Base-by-base conservation (phyloP, 2,113 vertebrate species). In the Epinephelus cyanopodus region DNA sequence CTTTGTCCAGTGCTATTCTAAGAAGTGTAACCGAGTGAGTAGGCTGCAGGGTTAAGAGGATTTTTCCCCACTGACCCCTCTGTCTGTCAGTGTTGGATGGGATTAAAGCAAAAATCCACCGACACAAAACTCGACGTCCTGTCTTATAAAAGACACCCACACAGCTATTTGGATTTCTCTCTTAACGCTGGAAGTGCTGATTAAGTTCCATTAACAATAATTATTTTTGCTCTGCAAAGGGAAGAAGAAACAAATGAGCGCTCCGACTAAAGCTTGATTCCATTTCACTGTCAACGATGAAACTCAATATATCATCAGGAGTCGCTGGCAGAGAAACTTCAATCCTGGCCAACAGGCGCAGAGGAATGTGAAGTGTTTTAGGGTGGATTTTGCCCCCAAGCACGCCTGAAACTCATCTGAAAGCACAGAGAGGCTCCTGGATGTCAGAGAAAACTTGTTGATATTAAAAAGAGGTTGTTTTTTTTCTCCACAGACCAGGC, bases 21-120 rank as follows among this genome's bases (percentile, higher is more conserved):
- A 90, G 87, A 87, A 81, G 21, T 77, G 67, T 45, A 74, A 79
- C 73, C 66, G 82, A 78, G 74, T 76, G 87, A 87, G 78, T 54
- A 74, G 82, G 77, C 77, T 85, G 63, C 37, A 45, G 65, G 76
- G 92, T 89, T 94, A 94, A 94, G 92, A 95, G 93, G 94, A 93
- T 95, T 95, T 88, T 54, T 39, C 74, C 80, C 79, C 47, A 65
- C 76, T 93, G 90, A 94, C 92, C 87, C 85, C 61, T 79, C 71
- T 79, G 37, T 33, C 62, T 45, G 39, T 83, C 75, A 77, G 82
- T 13, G 27, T 5, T 72, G 65, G 72, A 88, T 27, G 67, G 83
- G 92, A 89, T 93, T 90, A 93, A 80, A 84, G 77, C 6, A 77
- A 86, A 80, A 82, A 63, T 54, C 78, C 67, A 52, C 47, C 9